Evolutionary conservation across 2,797 vertebrate genomes (phyloP).

Genomic region (Neopelma chrysocephalum): DNA sequence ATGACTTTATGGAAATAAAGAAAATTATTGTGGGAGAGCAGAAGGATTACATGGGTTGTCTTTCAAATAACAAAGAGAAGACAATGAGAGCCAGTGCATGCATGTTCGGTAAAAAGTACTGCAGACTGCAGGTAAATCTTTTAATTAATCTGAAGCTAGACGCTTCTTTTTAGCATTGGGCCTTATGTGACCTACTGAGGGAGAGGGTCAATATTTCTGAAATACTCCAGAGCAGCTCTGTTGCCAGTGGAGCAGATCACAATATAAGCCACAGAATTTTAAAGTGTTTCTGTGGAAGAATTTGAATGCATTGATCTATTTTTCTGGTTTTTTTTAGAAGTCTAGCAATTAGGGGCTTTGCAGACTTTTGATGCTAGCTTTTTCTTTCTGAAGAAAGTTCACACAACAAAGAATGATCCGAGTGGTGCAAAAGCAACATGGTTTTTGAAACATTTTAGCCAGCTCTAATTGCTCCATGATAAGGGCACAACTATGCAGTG

Average conservation of each 20-base stretch:
- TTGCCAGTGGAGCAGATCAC: not conserved
- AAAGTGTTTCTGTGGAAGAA: not conserved
- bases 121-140: not conserved
- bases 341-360: not conserved
- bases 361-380: not conserved
- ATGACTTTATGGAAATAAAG: not conserved
- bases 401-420: not conserved
- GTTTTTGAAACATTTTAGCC: not conserved
- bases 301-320: not conserved
- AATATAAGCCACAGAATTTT: not conserved
- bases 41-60: not conserved
- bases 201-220: not conserved
- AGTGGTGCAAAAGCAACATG: not conserved
- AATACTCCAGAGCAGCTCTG: not conserved
- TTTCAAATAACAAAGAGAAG: not conserved
- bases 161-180: not conserved
- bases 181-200: not conserved
- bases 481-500: not conserved
- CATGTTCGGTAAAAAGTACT: not conserved
- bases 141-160: not conserved
- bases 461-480: not conserved
- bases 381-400: constrained; percentile 5
- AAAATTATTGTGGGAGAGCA: not conserved
- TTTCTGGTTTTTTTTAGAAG: not conserved
- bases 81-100: not conserved